These are phyloP conservation scores for Folsomia manolachei DNA, from an alignment of 2,888 invertebrate species.

Conservation along the genomic window DNA sequence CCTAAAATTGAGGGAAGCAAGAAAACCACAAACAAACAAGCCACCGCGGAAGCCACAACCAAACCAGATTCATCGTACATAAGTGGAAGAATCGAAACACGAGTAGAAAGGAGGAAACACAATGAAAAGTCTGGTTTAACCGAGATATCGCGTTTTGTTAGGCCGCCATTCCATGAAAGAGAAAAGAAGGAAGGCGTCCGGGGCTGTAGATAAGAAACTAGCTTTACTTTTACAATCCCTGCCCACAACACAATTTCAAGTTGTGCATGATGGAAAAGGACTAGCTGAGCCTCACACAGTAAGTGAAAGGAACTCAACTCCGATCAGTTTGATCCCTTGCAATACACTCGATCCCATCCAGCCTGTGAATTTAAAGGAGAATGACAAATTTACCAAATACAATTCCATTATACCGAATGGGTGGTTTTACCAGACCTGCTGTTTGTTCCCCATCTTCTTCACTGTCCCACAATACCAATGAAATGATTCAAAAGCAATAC, in stretches of 20 bases:
- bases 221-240: neutral
- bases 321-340: neutral
- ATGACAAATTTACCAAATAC: neutral
- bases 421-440: neutral
- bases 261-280: no score
- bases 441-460: neutral
- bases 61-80: no score
- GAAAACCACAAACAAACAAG: neutral
- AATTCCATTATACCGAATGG: neutral
- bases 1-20: no score
- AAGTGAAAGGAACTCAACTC: no score
- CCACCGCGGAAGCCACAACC: neutral
- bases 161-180: neutral
- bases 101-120: neutral
- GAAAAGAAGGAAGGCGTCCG: neutral
- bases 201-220: neutral
- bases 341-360: neutral
- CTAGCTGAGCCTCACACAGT: no score
- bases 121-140: neutral
- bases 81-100: neutral
- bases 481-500: neutral
- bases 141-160: neutral
- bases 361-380: neutral
- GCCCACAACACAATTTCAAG: no score
- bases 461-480: no score